Evolutionary conservation across 1,140 invertebrate genomes (phyloP), one percentile per base, ranked within the genome.

Genomic region (Halesus radiatus): DNA sequence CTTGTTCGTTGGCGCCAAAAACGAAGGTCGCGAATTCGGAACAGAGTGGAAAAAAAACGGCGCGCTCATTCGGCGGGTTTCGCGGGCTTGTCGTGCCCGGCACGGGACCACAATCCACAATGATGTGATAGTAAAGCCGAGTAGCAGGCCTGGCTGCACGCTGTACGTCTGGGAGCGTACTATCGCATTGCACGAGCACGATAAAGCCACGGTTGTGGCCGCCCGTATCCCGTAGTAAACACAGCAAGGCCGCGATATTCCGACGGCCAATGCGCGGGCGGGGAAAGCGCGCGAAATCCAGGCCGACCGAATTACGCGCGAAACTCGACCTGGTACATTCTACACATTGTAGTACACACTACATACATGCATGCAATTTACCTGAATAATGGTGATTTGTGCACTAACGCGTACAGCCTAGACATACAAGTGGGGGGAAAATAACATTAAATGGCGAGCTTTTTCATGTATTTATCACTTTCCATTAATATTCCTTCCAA

Each of bases 211-310:
- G 54, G 54, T 56, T 56, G 56, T 60, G 56, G 20, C 56, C 18
- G 56, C 10, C 10, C 8, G 32, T 32, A 32, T 3, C 5, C 54
- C 54, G 56, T 60, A 60, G 20, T 60, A 60, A 60, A 20, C 56
- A 60, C 18, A 7, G 56, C 56, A 60, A 60, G 56, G 56, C 56
- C 56, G 56, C 56, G 7, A 18, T 22, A 20, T 45, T 45, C 56
- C 23, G 18, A 8, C 56, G 20, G 18, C 56, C 18, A 60, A 60
- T 22, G 18, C 20, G 18, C 18, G 56, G 56, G 10, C 56, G 56
- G 56, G 56, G 56, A 60, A 60, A 60, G 56, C 56, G 56, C 56
- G 56, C 56, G 56, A 60, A 60, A 45, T 45, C 37, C 37, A 45
- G 37, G 56, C 16, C 56, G 20, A 60, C n/a, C 56, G 20, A 60